Percentiles rank a stretch among this genome's conserved stretches.
Evolutionary conservation across 2,888 invertebrate genomes (phyloP).

Genomic region (Apodemia duryi): DNA sequence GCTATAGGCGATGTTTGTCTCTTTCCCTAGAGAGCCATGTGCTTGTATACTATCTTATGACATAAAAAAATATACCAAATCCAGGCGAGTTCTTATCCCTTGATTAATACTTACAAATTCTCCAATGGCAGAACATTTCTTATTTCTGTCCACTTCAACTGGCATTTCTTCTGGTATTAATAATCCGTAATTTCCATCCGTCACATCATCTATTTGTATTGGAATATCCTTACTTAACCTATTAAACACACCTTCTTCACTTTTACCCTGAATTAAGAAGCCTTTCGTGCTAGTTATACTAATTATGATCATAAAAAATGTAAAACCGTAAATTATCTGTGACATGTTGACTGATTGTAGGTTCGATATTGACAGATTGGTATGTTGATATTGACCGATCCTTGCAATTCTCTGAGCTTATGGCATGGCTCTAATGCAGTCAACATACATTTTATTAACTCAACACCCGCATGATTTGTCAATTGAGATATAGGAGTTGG

Average conservation of each 20-base stretch:
- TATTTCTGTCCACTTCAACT: neutral
- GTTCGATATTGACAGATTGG: neutral
- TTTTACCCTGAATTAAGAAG: neutral
- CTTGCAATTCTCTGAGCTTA: neutral
- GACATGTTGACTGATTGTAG: neutral
- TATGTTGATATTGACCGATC: neutral
- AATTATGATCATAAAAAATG: neutral
- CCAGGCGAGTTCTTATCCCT: no score
- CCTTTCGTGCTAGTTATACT: neutral
- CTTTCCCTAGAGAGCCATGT: no score
- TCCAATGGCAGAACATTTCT: conserved; percentile 47
- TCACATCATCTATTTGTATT: conserved; percentile 4
- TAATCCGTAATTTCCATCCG: neutral
- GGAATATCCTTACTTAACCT: neutral
- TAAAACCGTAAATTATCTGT: no score
- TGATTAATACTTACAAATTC: conserved; percentile 48
- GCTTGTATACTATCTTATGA: no score
- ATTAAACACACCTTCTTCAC: neutral
- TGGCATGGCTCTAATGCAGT: neutral
- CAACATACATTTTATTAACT: neutral
- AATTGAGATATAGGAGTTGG: neutral
- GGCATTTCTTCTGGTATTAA: neutral
- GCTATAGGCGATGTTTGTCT: no score
- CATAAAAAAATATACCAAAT: no score
- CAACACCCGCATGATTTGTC: neutral